phyloP scores from a whole-genome alignment of 92 coral and sea anemone genomes.

The Actinernus sp. region DNA sequence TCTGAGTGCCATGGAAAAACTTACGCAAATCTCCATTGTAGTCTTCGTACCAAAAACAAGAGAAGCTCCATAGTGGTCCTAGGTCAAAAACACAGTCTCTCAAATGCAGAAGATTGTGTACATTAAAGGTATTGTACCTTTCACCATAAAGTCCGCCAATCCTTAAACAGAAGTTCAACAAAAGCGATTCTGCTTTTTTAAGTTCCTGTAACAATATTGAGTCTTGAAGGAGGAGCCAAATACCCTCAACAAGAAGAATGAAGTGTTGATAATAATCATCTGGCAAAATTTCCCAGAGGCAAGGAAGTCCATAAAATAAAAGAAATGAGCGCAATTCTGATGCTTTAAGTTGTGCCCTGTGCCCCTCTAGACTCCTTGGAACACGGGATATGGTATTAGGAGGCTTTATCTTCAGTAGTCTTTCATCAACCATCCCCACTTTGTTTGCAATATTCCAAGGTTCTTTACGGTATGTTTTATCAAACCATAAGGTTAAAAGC shows the following conservation, averaged over 20 bases:
- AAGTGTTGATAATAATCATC: constrained; percentile 68
- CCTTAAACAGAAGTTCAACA: constrained; percentile 60
- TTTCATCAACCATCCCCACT: constrained; percentile 15
- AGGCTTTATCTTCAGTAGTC: constrained; percentile 34
- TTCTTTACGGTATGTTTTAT: constrained; percentile 21
- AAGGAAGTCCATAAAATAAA: constrained; percentile 66
- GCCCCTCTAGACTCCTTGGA: constrained; percentile 58
- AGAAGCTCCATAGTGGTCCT: constrained; percentile 67
- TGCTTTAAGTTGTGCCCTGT: constrained; percentile 66
- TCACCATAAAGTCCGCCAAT: constrained; percentile 50
- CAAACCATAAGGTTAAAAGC: constrained; percentile 54
- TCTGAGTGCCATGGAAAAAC: constrained; percentile 71
- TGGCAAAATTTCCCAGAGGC: constrained; percentile 65
- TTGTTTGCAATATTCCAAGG: constrained; percentile 43
- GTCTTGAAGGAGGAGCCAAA: constrained; percentile 61
- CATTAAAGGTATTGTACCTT: constrained; percentile 66
- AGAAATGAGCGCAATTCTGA: constrained; percentile 67
- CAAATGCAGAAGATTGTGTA: constrained; percentile 54
- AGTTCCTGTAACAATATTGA: constrained; percentile 44
- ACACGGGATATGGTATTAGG: constrained; percentile 55
- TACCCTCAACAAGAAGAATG: constrained; percentile 55
- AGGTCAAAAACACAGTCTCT: constrained; percentile 51
- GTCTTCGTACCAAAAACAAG: constrained; percentile 63
- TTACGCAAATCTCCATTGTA: constrained; percentile 59
- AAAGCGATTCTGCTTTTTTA: constrained; percentile 37